Conservation (phyloP, 2,113 vertebrate species). For the Ictalurus punctatus region DNA sequence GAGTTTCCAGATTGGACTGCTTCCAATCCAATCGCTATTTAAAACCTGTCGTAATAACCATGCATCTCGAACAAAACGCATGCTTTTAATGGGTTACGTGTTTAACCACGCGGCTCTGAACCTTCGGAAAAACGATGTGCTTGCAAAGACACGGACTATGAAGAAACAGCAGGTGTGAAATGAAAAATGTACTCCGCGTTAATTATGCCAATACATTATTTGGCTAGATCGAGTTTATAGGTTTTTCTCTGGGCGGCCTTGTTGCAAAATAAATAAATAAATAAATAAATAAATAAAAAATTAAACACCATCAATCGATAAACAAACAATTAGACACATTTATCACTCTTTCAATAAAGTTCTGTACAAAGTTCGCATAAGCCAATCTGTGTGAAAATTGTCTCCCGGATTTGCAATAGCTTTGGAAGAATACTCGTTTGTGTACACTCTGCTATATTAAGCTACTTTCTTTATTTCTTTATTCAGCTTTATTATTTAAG, state of each 20-base stretch:
- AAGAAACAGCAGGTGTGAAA: not conserved
- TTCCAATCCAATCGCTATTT: not conserved
- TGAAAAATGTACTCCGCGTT: not conserved
- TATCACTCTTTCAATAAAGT: not conserved
- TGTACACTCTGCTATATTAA: not conserved
- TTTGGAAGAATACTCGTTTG: not conserved
- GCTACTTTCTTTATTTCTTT: not conserved
- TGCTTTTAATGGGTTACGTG: not conserved
- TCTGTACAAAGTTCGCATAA: not conserved
- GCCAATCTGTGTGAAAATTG: not conserved
- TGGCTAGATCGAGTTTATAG: not conserved
- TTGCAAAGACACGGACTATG: not conserved
- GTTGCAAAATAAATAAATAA: not conserved
- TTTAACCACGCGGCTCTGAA: not conserved
- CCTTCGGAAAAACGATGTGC: not conserved
- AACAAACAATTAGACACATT: not conserved
- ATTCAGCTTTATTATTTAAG: not conserved
- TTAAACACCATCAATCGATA: not conserved
- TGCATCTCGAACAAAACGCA: not conserved
- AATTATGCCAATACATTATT: not conserved
- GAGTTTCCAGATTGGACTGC: not conserved
- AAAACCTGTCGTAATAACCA: not conserved
- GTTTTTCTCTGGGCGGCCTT: not conserved
- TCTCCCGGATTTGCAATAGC: not conserved
- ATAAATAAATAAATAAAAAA: too few species aligned